Evolutionary conservation across 2,888 invertebrate genomes (phyloP).

Genomic region (Nebria salina): DNA sequence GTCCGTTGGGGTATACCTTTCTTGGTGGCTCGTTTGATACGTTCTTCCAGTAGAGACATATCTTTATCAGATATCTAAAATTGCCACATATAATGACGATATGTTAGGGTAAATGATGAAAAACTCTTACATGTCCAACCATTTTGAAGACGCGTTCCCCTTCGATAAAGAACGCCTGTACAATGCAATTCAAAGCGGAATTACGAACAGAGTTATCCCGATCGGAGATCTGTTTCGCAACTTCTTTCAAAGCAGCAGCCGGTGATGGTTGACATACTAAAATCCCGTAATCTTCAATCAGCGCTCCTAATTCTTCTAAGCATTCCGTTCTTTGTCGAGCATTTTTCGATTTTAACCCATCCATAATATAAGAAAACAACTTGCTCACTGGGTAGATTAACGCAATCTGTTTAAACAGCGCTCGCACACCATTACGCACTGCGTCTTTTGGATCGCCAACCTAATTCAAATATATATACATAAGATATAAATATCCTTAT

Average conservation of each 20-base stretch:
- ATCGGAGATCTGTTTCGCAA: slow-evolving; percentile 95
- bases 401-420: slow-evolving; percentile 85
- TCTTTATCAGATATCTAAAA: slow-evolving; percentile 91
- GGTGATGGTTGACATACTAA: slow-evolving; percentile 85
- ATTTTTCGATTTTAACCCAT: slow-evolving; percentile 96
- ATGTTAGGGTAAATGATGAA: background rate
- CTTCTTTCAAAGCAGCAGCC: slow-evolving; percentile 82
- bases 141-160: slow-evolving; percentile 93
- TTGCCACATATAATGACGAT: slow-evolving; percentile 10
- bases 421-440: slow-evolving; percentile 88
- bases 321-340: slow-evolving; percentile 96
- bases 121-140: slow-evolving; percentile 79
- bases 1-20: slow-evolving; percentile 64
- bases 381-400: slow-evolving; percentile 89
- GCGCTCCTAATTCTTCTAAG: slow-evolving; percentile 86
- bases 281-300: slow-evolving; percentile 88
- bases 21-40: slow-evolving; percentile 91
- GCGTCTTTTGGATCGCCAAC: slow-evolving; percentile 97
- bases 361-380: slow-evolving; percentile 90
- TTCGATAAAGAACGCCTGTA: slow-evolving; percentile 88
- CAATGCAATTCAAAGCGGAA: slow-evolving; percentile 93
- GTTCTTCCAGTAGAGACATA: slow-evolving; percentile 90
- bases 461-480: slow-evolving; percentile 60
- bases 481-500: slow-evolving; percentile 12
- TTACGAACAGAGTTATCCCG: slow-evolving; percentile 95